phyloP scores from a whole-genome alignment of 2,113 vertebrate genomes.

The Alethe castanea region DNA sequence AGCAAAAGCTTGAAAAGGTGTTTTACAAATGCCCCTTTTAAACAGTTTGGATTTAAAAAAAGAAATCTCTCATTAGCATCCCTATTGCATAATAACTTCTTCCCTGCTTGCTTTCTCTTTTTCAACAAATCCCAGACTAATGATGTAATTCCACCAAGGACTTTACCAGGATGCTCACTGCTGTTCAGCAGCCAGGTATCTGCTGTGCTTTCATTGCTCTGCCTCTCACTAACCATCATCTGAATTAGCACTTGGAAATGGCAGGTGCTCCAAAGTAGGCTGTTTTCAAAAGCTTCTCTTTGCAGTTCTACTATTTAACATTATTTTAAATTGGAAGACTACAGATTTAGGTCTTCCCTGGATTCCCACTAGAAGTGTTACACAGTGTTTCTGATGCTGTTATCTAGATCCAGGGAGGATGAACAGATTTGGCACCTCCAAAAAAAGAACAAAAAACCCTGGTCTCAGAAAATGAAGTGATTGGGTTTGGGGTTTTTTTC shows the following conservation, averaged over 20 bases:
- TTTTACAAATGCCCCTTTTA: neutral
- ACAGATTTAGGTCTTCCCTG: constrained; percentile 38
- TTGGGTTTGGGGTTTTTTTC: neutral
- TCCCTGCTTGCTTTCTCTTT: neutral
- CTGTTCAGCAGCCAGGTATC: neutral
- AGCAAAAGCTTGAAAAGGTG: constrained; percentile 4
- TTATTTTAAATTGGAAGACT: constrained; percentile 24
- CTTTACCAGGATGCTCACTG: neutral
- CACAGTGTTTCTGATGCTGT: constrained; percentile 30
- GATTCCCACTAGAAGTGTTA: constrained; percentile 30
- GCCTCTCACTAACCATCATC: neutral
- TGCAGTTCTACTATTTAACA: constrained; percentile 11
- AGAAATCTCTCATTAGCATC: neutral
- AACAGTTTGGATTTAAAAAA: neutral
- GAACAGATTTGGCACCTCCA: constrained; percentile 46
- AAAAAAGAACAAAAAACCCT: constrained; percentile 48
- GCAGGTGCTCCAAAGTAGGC: neutral
- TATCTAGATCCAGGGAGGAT: constrained; percentile 21
- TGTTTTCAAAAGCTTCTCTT: neutral
- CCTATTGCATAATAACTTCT: neutral
- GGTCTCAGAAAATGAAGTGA: neutral
- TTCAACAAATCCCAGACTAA: neutral
- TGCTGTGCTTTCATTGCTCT: neutral
- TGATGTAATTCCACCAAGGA: neutral
- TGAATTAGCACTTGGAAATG: neutral